Conservation (phyloP, 2,113 vertebrate species). For the Pantherophis guttatus region DNA sequence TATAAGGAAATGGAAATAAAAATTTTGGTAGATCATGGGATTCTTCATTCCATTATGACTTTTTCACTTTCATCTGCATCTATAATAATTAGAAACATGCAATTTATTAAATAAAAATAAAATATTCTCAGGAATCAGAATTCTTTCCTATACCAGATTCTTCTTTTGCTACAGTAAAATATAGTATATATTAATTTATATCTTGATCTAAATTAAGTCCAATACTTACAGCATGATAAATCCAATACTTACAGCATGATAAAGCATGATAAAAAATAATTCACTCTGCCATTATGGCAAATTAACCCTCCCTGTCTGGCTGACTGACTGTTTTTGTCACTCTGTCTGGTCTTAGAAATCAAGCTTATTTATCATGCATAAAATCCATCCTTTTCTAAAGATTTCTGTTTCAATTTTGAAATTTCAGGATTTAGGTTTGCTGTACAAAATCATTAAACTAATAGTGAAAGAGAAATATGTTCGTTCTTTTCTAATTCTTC, state of each 20-base stretch:
- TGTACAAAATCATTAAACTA: background rate
- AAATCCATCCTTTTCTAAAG: background rate
- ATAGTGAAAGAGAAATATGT: background rate
- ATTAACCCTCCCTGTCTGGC: conserved; percentile 11
- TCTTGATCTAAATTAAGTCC: background rate
- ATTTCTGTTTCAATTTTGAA: background rate
- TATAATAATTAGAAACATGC: background rate
- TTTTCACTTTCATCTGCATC: background rate
- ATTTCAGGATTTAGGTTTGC: background rate
- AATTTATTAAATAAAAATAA: background rate
- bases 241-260: conserved; percentile 12
- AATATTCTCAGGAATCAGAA: background rate
- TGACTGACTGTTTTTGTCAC: background rate
- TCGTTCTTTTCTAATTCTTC: background rate
- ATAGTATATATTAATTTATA: background rate
- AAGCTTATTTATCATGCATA: rapidly evolving
- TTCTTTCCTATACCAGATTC: background rate
- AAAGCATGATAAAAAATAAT: conserved; percentile 24
- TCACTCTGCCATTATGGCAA: conserved; percentile 7
- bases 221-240: conserved; percentile 17
- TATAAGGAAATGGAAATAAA: background rate
- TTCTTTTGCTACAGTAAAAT: background rate
- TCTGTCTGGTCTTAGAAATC: background rate
- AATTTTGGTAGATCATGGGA: background rate
- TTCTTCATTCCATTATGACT: background rate